phyloP scores from a whole-genome alignment of 2,797 vertebrate genomes.

The Hylomyscus alleni region DNA sequence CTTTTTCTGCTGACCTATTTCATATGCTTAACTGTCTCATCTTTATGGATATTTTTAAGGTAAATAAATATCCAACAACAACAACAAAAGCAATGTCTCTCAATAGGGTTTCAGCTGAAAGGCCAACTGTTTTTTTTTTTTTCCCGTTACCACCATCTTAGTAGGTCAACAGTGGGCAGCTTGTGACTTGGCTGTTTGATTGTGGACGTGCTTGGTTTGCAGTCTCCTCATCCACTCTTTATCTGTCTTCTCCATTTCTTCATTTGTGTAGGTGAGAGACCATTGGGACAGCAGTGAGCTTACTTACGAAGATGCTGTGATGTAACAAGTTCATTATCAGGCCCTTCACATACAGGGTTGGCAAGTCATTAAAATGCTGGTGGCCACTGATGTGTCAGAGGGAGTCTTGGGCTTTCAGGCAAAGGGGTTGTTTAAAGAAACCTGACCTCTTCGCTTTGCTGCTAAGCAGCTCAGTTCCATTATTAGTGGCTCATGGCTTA shows the following conservation, averaged over 20 bases:
- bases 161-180: background rate
- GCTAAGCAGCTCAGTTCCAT: background rate
- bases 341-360: background rate
- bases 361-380: background rate
- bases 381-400: background rate
- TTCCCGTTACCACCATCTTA: background rate
- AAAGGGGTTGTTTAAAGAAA: conserved; percentile 7
- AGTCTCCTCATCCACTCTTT: background rate
- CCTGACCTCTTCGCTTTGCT: background rate
- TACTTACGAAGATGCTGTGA: background rate
- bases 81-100: conserved; percentile 11
- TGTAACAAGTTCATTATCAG: conserved; percentile 10
- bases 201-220: background rate
- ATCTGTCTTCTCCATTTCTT: conserved; percentile 53
- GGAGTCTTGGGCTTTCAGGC: background rate
- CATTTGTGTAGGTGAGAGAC: conserved; percentile 8
- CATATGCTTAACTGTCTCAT: background rate
- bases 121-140: background rate
- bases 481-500: background rate
- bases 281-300: background rate
- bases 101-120: background rate
- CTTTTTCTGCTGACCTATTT: background rate
- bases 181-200: background rate
- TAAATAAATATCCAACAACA: background rate
- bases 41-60: background rate